Evolutionary conservation across 2,113 vertebrate genomes (phyloP), one percentile per base, ranked within the genome.

Genomic region (Seriola rivoliana): DNA sequence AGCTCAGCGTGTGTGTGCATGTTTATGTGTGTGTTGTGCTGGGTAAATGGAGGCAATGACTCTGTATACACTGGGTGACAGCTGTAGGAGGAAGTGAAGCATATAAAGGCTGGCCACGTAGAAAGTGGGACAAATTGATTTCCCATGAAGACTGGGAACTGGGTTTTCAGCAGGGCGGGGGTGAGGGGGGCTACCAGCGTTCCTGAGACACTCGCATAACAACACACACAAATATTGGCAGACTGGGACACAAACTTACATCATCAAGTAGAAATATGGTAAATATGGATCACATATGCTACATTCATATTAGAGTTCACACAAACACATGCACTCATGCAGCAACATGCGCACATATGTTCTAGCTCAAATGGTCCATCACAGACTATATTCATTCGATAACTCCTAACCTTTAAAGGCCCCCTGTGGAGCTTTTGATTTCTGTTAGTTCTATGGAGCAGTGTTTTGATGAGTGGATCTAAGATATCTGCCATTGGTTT

Each of bases 101-200:
- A 83, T 89, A 77, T 84, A 86, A 93, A 91, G 64, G 85, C 84
- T 75, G 85, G 75, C 81, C 91, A 87, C 38, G 63, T 78, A 82
- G 54, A 89, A 84, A 84, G 84, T 78, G 7, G 64, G 73, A 81
- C 85, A 92, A 90, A 94, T 91, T 90, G 90, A 94, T 93, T 94
- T 93, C 63, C 87, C 85, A 83, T 87, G 85, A 93, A 91, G 76
- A 86, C 59, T 21, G 16, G 25, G 78, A 73, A 72, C 72, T 84
- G 48, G 32, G 44, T 81, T 85, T 89, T 87, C 88, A 42, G 6
- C 7, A 8, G 52, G 40, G 42, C 29, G 29, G 68, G 36, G 23
- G 25, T 4, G 57, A 4, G 58, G 58, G 4, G 52, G 52, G 9
- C 52, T 86, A 91, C 91, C 80, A 46, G 63, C 11, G 32, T 36